Evolutionary conservation across 2,888 invertebrate genomes (phyloP).

Genomic region (Drosophila subquinaria): DNA sequence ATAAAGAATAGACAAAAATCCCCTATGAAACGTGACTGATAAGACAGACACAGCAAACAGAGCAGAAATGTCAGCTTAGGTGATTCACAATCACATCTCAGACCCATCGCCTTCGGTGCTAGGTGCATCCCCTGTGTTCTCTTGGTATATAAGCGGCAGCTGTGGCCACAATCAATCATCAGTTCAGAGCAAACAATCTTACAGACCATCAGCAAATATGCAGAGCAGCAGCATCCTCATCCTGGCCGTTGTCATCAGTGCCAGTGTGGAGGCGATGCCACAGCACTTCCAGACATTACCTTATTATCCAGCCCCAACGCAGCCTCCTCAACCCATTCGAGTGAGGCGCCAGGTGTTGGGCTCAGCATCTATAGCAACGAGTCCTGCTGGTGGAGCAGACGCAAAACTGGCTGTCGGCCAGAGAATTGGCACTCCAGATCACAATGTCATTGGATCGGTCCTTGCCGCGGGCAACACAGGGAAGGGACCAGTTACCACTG

Average conservation of each 20-base stretch:
- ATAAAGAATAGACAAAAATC: conserved; percentile 7
- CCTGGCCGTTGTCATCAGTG: conserved; percentile 54
- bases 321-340: conserved; percentile 36
- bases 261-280: conserved; percentile 57
- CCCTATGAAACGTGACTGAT: conserved; percentile 14
- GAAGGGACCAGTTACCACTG: conserved; percentile 66
- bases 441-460: conserved; percentile 74
- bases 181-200: conserved; percentile 31
- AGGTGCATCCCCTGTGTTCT: conserved; percentile 44
- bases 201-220: conserved; percentile 47
- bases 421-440: conserved; percentile 76
- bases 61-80: conserved; percentile 20
- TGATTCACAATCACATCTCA: conserved; percentile 42
- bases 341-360: conserved; percentile 70
- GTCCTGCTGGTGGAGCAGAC: conserved; percentile 78
- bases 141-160: conserved; percentile 50
- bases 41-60: conserved; percentile 18
- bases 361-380: conserved; percentile 63
- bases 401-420: conserved; percentile 69
- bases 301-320: conserved; percentile 56
- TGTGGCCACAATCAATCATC: conserved; percentile 34
- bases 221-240: conserved; percentile 59
- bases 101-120: not conserved
- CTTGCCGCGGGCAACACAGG: conserved; percentile 71
- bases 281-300: conserved; percentile 48